A percentile compares a stretch with the other conserved stretches of the same genome.
phyloP scores from a whole-genome alignment of 2,113 vertebrate species.

The Neomonachus schauinslandi region DNA sequence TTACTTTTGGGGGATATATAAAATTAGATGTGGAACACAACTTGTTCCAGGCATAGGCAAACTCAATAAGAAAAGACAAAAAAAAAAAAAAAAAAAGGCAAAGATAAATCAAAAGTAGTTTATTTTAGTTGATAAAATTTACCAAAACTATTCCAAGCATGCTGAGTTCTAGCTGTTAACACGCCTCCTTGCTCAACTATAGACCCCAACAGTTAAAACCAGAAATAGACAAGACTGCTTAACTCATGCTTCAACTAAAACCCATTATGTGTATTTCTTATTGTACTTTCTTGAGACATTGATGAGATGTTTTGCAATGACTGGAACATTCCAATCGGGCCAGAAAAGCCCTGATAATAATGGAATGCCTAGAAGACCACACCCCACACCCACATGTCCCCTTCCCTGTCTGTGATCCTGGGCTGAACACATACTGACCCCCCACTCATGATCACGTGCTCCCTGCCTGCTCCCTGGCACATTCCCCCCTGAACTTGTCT shows the following conservation, averaged over 20 bases:
- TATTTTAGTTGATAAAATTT: not conserved
- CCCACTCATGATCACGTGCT: not conserved
- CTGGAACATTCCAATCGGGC: not conserved
- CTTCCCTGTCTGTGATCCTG: not conserved
- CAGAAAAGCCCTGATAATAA: not conserved
- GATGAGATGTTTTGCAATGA: not conserved
- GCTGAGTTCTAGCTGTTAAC: not conserved
- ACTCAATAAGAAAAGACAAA: not conserved
- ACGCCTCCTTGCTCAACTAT: not conserved
- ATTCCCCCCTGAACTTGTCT: not conserved
- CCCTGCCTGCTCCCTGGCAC: not conserved
- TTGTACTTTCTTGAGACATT: not conserved
- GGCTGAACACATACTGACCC: not conserved
- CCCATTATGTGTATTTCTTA: not conserved
- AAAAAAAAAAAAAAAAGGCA: not conserved
- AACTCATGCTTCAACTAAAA: not conserved
- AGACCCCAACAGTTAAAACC: not conserved
- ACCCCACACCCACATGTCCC: not conserved
- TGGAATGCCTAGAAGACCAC: not conserved
- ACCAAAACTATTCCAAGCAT: not conserved
- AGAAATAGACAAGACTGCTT: not conserved
- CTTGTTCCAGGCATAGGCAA: not conserved
- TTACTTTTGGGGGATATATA: not conserved
- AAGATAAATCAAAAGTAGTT: not conserved
- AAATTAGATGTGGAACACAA: not conserved